Conservation (phyloP, 2,113 vertebrate genomes). For the Erythrolamprus reginae region DNA sequence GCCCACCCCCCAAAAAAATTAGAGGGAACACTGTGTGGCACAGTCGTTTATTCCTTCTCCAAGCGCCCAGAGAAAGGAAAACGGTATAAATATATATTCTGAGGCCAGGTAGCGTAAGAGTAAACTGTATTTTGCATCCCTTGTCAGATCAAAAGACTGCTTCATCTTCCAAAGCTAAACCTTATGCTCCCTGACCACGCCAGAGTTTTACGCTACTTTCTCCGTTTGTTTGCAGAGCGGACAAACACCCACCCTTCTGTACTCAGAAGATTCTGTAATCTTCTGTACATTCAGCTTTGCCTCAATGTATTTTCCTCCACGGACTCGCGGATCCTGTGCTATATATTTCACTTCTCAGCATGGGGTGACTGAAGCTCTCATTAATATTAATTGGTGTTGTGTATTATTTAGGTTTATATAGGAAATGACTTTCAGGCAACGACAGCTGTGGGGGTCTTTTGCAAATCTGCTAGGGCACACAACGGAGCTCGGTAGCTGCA, state of each 20-base stretch:
- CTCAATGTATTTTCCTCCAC: background rate
- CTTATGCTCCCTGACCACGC: background rate
- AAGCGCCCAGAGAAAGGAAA: too few relatives aligned
- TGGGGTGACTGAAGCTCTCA: constrained; percentile 17
- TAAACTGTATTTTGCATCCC: background rate
- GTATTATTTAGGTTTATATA: background rate
- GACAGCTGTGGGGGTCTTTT: background rate
- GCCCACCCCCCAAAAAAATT: too few relatives aligned
- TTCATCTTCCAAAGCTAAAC: background rate
- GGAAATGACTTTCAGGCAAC: background rate
- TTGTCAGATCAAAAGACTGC: background rate
- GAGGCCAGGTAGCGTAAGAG: too few relatives aligned
- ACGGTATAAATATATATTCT: too few relatives aligned
- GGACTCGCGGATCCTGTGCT: background rate
- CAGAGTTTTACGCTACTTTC: background rate
- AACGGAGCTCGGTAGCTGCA: background rate
- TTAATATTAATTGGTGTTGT: constrained; percentile 15
- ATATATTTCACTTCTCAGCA: constrained; percentile 15
- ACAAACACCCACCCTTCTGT: background rate
- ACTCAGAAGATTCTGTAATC: too few relatives aligned
- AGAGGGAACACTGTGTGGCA: too few relatives aligned
- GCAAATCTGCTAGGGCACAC: background rate
- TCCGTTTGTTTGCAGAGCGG: background rate
- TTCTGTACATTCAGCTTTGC: background rate
- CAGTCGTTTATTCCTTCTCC: too few relatives aligned